Percentiles rank a stretch among this genome's conserved stretches.
phyloP scores from a whole-genome alignment of 2,113 vertebrate genomes.

The Erpornis zantholeuca region DNA sequence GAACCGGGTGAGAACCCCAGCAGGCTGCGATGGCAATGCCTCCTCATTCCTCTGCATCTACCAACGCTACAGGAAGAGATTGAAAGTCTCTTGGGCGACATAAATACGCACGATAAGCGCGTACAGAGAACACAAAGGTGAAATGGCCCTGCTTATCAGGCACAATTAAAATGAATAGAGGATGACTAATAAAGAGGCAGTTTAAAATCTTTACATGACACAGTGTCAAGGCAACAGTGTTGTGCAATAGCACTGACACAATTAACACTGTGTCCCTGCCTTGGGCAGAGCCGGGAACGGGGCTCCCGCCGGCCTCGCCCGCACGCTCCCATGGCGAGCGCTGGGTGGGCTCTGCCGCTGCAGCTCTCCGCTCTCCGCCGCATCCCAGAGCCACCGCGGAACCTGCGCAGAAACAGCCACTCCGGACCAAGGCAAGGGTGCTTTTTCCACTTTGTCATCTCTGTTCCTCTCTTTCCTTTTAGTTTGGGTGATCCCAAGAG shows the following conservation, averaged over 20 bases:
- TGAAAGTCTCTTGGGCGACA: background rate
- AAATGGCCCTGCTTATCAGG: slow-evolving; percentile 38
- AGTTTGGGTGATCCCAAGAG: background rate
- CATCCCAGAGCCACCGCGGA: background rate
- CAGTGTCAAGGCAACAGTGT: slow-evolving; percentile 32
- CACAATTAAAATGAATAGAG: slow-evolving; percentile 24
- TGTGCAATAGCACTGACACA: slow-evolving; percentile 15
- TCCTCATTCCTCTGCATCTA: background rate
- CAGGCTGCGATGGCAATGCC: background rate
- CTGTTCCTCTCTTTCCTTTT: background rate
- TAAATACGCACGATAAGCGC: background rate
- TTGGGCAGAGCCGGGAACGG: background rate
- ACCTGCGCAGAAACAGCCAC: background rate
- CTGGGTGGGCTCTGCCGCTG: background rate
- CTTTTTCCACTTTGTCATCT: background rate
- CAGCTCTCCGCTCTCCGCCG: accelerated
- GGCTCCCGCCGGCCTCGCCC: background rate
- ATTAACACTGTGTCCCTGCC: background rate
- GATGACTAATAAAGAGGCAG: slow-evolving; percentile 32
- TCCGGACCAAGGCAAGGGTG: background rate
- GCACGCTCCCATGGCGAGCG: background rate
- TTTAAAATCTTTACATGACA: slow-evolving; percentile 31
- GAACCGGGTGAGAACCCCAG: accelerated
- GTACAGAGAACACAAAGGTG: background rate
- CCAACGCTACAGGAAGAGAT: background rate